These are phyloP conservation scores for Oryzias melastigma DNA, from an alignment of 2,113 vertebrate genomes.

Conservation along the genomic window DNA sequence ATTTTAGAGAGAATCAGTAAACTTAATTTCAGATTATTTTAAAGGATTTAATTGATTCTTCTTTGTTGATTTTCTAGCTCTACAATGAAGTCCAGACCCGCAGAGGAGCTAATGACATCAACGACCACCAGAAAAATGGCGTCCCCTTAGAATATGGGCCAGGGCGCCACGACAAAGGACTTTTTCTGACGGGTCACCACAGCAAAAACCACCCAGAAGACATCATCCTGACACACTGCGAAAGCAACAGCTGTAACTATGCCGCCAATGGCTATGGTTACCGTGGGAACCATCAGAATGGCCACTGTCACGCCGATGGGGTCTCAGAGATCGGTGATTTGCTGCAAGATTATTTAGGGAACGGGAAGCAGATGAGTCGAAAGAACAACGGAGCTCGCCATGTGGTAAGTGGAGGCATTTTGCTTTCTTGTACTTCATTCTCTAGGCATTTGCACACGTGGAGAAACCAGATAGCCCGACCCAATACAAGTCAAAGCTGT, in stretches of 20 bases:
- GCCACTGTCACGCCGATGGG: conserved; percentile 49
- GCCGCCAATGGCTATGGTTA: conserved; percentile 39
- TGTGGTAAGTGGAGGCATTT: conserved; percentile 78
- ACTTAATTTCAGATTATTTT: neutral
- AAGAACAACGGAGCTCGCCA: conserved; percentile 79
- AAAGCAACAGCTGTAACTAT: conserved; percentile 43
- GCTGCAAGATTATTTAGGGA: conserved; percentile 73
- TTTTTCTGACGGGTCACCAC: conserved; percentile 39
- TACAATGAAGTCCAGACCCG: conserved; percentile 93
- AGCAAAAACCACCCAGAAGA: conserved; percentile 40
- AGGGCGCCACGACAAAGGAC: conserved; percentile 52
- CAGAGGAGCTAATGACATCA: conserved; percentile 78
- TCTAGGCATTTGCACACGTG: conserved; percentile 29
- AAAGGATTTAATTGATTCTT: conserved; percentile 4
- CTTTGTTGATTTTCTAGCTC: conserved; percentile 75
- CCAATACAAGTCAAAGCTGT: conserved; percentile 33
- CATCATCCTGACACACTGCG: conserved; percentile 26
- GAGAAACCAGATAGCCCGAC: conserved; percentile 42
- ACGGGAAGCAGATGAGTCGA: conserved; percentile 51
- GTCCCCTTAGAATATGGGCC: conserved; percentile 64
- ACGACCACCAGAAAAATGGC: conserved; percentile 66
- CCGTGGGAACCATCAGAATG: conserved; percentile 48
- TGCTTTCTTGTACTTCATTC: conserved; percentile 13
- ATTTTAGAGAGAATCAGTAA: conserved; percentile 16
- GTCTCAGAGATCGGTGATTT: conserved; percentile 70